phyloP scores from a whole-genome alignment of 2,888 invertebrate genomes.

The Pseudoips prasinana region DNA sequence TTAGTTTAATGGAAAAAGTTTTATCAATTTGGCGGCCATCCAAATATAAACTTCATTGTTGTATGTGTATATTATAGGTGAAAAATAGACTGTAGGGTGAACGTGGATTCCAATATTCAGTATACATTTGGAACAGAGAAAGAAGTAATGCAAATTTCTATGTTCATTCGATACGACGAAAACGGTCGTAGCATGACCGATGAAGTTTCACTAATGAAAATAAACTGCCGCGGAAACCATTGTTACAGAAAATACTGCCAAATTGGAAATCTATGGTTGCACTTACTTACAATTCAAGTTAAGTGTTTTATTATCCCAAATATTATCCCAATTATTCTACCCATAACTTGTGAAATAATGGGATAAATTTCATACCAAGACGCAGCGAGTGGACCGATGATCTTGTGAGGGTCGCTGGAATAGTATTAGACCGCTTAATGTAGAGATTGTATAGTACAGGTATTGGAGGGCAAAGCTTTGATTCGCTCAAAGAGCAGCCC shows the following conservation, averaged over 20 bases:
- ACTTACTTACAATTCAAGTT: too few species aligned
- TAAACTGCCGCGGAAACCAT: slow-evolving; percentile 21
- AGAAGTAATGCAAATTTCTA: slow-evolving; percentile 3
- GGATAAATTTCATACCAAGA: too few species aligned
- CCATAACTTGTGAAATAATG: too few species aligned
- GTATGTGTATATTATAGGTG: slow-evolving; percentile 19
- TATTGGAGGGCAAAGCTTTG: too few species aligned
- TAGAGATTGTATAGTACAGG: too few species aligned
- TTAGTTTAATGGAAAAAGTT: slow-evolving; percentile 27
- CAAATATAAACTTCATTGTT: slow-evolving; percentile 26
- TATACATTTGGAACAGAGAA: slow-evolving; percentile 10
- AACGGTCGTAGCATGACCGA: slow-evolving; percentile 14
- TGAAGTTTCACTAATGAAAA: slow-evolving; percentile 37
- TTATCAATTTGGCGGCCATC: slow-evolving; percentile 30
- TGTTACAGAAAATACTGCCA: not conserved
- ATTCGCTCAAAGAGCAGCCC: too few species aligned
- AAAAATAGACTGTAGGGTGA: slow-evolving; percentile 20
- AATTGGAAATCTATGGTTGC: too few species aligned
- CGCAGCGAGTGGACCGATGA: too few species aligned
- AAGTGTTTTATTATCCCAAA: too few species aligned
- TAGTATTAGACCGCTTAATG: too few species aligned
- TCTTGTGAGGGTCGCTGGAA: too few species aligned
- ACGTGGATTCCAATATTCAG: slow-evolving; percentile 8
- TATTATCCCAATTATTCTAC: too few species aligned
- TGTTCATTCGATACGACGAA: not conserved